Evolutionary conservation across 2,888 invertebrate genomes (phyloP).

Genomic region (Dynastes hyllus): DNA sequence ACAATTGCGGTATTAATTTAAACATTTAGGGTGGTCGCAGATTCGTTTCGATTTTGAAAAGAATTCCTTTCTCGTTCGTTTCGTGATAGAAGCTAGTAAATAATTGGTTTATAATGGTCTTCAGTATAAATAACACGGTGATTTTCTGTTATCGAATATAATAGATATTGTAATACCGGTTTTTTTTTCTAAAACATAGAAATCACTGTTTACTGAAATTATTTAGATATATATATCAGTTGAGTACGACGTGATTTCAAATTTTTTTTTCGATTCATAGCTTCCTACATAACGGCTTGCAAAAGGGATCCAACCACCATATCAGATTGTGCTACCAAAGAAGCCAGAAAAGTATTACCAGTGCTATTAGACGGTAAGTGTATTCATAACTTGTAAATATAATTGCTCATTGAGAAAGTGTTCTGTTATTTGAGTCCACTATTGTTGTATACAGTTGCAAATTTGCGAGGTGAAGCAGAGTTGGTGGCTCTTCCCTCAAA

Average conservation of each 20-base stretch:
- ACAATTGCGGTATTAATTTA: not conserved
- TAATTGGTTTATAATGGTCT: no score
- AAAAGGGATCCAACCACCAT: conserved; percentile 61
- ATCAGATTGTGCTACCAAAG: conserved; percentile 61
- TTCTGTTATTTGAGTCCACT: no score
- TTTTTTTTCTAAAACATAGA: no score
- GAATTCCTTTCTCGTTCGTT: not conserved
- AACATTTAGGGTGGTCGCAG: not conserved
- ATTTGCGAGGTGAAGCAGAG: no score
- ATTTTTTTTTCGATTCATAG: conserved; percentile 54
- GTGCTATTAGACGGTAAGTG: conserved; percentile 60
- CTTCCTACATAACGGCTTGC: conserved; percentile 63
- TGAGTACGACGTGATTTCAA: not conserved
- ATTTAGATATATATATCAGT: no score
- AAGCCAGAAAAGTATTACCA: conserved; percentile 60
- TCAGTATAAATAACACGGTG: no score
- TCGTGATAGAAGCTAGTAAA: not conserved
- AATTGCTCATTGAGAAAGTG: no score
- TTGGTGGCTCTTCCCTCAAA: no score
- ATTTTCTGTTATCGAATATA: no score
- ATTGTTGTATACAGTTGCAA: no score
- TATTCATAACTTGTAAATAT: not conserved
- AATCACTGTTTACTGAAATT: no score
- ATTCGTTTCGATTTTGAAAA: not conserved
- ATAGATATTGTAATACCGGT: no score